Percentiles rank a stretch among this genome's conserved stretches.
Conservation (phyloP, 2,888 invertebrate genomes). For the Boloria euphrosyne region DNA sequence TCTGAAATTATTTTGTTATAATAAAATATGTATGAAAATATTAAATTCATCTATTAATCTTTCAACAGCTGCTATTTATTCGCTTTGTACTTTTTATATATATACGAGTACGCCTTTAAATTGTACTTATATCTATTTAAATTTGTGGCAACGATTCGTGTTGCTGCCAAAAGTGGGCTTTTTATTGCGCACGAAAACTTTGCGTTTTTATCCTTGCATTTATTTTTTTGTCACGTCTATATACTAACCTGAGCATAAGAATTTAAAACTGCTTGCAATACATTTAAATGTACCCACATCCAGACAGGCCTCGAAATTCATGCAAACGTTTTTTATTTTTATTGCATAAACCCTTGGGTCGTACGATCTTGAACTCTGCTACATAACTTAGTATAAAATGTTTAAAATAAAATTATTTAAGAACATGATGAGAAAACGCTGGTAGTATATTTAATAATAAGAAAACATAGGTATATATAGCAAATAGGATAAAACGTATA, state of each 20-base stretch:
- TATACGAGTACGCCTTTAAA: too few relatives aligned
- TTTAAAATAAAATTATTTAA: background rate
- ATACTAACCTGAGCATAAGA: constrained; percentile 31
- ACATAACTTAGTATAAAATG: background rate
- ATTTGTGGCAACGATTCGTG: constrained; percentile 13
- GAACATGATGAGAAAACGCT: background rate
- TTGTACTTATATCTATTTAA: too few relatives aligned
- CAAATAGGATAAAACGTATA: constrained; percentile 8
- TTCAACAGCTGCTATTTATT: background rate
- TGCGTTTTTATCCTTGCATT: constrained; percentile 37
- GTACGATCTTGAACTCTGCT: background rate
- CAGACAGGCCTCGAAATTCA: constrained; percentile 47
- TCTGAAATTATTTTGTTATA: too few relatives aligned
- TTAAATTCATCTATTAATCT: background rate
- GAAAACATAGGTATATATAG: background rate
- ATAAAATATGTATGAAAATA: background rate
- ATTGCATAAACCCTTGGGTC: constrained; percentile 46
- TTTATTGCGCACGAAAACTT: constrained; percentile 41
- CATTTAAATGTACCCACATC: constrained; percentile 30
- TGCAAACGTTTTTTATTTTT: constrained; percentile 58
- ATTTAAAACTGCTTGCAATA: constrained; percentile 36
- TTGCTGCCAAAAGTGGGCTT: constrained; percentile 36
- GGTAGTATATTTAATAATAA: too few relatives aligned
- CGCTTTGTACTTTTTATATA: background rate
- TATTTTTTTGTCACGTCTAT: constrained; percentile 40